phyloP scores from a whole-genome alignment of 1,140 invertebrate species.

The Lepidostoma basale region DNA sequence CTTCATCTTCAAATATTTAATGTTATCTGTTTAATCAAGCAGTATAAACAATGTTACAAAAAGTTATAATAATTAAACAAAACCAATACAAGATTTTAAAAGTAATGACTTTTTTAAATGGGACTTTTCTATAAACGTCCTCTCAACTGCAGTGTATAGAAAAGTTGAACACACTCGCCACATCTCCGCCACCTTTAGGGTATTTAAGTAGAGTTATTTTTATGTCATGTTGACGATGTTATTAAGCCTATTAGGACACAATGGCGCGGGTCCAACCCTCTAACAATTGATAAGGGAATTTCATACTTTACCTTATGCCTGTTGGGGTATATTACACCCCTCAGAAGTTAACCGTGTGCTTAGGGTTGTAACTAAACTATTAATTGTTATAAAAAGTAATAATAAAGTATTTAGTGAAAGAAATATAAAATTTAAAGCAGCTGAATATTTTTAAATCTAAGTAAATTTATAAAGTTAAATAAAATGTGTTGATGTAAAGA shows the following conservation, averaged over 20 bases:
- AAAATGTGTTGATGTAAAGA: neutral
- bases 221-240: constrained; percentile 47
- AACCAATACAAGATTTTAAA: too few species aligned
- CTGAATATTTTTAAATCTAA: neutral
- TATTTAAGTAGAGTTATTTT: constrained; percentile 44
- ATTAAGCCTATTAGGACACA: constrained; percentile 46
- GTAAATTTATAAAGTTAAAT: neutral
- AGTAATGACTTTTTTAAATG: too few species aligned
- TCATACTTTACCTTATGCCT: constrained; percentile 39
- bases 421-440: too few species aligned
- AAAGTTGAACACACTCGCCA: too few species aligned
- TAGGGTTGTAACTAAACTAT: constrained; percentile 6
- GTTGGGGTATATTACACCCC: constrained; percentile 30
- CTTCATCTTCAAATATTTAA: neutral
- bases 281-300: constrained; percentile 37
- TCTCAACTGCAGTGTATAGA: too few species aligned
- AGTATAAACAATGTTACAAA: neutral
- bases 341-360: neutral
- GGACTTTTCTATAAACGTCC: too few species aligned
- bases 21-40: neutral
- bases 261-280: constrained; percentile 33
- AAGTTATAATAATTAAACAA: too few species aligned
- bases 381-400: too few species aligned
- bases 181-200: constrained; percentile 18
- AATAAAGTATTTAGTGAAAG: too few species aligned